phyloP scores from a whole-genome alignment of 2,797 vertebrate species.

The Halcyon chelicuti region DNA sequence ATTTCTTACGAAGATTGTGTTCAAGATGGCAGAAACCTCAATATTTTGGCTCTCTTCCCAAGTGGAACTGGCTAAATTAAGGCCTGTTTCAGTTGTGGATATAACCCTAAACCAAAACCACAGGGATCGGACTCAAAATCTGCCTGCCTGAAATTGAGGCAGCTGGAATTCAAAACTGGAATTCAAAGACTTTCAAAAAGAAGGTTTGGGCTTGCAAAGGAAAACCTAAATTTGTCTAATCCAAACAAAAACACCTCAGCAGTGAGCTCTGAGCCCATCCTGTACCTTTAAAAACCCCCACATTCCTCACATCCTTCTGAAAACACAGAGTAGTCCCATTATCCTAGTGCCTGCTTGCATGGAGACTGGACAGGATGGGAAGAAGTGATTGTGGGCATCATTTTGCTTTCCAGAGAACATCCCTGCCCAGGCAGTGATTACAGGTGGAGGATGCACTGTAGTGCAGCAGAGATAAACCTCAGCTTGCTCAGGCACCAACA shows the following conservation, averaged over 20 bases:
- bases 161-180: conserved; percentile 43
- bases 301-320: not conserved
- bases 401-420: not conserved
- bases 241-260: conserved; percentile 29
- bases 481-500: not conserved
- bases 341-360: not conserved
- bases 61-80: conserved; percentile 68
- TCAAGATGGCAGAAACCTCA: conserved; percentile 67
- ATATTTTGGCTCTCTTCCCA: conserved; percentile 49
- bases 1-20: conserved; percentile 9
- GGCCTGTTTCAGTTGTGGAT: conserved; percentile 56
- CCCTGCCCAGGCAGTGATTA: not conserved
- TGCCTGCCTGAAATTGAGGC: conserved; percentile 35
- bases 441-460: not conserved
- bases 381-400: not conserved
- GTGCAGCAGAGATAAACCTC: not conserved
- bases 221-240: conserved; percentile 44
- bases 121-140: conserved; percentile 48
- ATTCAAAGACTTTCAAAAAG: conserved; percentile 37
- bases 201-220: not conserved
- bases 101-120: conserved; percentile 67
- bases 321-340: not conserved
- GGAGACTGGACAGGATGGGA: not conserved
- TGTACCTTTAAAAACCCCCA: accelerated
- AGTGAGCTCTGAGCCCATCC: not conserved